A percentile compares a stretch with the other conserved stretches of the same genome.
Conservation (phyloP, 92 coral and sea anemone species). For the Zoanthus sansibaricus region DNA sequence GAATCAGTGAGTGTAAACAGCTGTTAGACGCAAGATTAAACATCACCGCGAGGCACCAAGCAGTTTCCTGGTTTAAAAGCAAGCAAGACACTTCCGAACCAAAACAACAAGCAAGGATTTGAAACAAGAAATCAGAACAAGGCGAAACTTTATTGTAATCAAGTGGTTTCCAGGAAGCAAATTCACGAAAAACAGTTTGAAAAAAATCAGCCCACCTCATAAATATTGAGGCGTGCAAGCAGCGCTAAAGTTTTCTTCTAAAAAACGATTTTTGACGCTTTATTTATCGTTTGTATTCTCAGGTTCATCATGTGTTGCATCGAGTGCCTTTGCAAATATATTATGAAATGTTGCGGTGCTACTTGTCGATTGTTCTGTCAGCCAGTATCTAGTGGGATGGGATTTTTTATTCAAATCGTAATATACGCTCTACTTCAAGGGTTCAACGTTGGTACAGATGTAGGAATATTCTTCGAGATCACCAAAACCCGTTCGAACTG, state of each 20-base stretch:
- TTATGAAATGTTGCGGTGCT: conserved; percentile 80
- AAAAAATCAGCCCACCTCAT: conserved; percentile 4
- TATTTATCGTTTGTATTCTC: background rate
- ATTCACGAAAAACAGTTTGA: conserved; percentile 10
- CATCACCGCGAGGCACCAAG: conserved; percentile 6
- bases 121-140: background rate
- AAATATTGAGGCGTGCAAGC: conserved; percentile 23
- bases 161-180: background rate
- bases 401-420: conserved; percentile 80
- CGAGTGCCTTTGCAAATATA: conserved; percentile 82
- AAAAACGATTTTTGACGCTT: background rate
- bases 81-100: background rate
- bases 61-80: background rate
- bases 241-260: background rate
- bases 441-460: conserved; percentile 88
- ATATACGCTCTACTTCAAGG: conserved; percentile 90
- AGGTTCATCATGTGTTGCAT: conserved; percentile 43
- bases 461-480: conserved; percentile 86
- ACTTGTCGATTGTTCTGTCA: conserved; percentile 85
- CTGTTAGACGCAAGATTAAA: conserved; percentile 20
- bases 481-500: conserved; percentile 73
- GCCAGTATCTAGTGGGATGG: conserved; percentile 83
- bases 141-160: background rate
- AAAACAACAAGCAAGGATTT: background rate
- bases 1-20: conserved; percentile 17